Evolutionary conservation across 2,888 invertebrate species (phyloP).

Genomic region (Steinernema scapterisci): DNA sequence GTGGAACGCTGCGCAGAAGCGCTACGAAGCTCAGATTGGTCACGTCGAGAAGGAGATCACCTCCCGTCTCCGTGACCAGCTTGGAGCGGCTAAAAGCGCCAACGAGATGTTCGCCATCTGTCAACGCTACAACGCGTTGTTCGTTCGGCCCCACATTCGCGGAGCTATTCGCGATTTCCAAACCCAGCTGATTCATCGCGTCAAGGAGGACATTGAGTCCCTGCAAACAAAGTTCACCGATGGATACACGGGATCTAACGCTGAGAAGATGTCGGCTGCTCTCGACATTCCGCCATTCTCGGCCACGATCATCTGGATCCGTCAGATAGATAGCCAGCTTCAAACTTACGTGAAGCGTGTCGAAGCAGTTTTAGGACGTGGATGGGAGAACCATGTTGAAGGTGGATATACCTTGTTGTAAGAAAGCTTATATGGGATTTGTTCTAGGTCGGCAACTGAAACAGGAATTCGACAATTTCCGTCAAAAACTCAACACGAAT

Average conservation of each 20-base stretch:
- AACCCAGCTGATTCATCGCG: constrained; percentile 95
- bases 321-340: constrained; percentile 92
- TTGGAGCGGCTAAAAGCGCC: constrained; percentile 97
- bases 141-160: constrained; percentile 96
- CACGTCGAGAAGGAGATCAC: constrained; percentile 97
- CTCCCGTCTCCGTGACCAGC: constrained; percentile 91
- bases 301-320: constrained; percentile 96
- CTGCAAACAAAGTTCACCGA: constrained; percentile 79
- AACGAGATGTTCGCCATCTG: constrained; percentile 99
- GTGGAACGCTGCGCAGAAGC: constrained; percentile 95
- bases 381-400: constrained; percentile 99
- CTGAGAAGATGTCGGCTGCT: constrained; percentile 75
- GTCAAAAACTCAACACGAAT: constrained; percentile 90
- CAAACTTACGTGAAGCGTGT: constrained; percentile 93
- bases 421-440: background rate
- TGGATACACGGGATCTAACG: constrained; percentile 73
- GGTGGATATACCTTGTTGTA: constrained; percentile 75
- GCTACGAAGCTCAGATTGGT: constrained; percentile 97
- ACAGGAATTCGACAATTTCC: constrained; percentile 95
- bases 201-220: constrained; percentile 97
- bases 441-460: constrained; percentile 74
- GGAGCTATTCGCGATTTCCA: constrained; percentile 97
- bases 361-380: constrained; percentile 91
- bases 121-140: constrained; percentile 96
- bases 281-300: constrained; percentile 94